These are phyloP conservation scores for Chelmon rostratus DNA, from an alignment of 2,797 vertebrate species.

Conservation along the genomic window DNA sequence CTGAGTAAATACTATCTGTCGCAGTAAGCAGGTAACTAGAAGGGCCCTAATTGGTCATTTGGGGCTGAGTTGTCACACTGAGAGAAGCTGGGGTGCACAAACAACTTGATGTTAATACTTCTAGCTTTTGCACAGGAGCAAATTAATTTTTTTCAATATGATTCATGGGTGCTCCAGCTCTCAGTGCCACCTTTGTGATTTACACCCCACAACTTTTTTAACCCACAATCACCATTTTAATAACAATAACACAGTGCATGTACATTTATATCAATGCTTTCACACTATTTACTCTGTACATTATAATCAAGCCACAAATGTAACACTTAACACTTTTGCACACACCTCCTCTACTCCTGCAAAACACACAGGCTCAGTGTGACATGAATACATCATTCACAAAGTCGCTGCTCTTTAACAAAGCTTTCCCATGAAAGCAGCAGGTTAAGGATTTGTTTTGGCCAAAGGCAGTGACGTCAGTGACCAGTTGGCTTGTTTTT, in stretches of 20 bases:
- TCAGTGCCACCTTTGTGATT: neutral
- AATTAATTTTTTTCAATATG: slow-evolving; percentile 13
- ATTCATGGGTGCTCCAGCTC: slow-evolving; percentile 23
- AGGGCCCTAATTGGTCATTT: slow-evolving; percentile 32
- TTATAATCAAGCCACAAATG: neutral
- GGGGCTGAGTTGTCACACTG: slow-evolving; percentile 33
- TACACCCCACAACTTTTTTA: neutral
- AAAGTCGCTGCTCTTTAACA: slow-evolving; percentile 12
- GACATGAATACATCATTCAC: neutral
- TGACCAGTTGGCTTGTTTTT: slow-evolving; percentile 31
- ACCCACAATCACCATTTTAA: neutral
- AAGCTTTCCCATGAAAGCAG: slow-evolving; percentile 4
- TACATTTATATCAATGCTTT: neutral
- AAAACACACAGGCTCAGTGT: slow-evolving; percentile 1
- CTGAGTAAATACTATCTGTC: slow-evolving; percentile 32
- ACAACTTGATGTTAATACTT: slow-evolving; percentile 27
- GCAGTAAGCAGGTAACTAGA: slow-evolving; percentile 26
- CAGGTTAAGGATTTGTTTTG: slow-evolving; percentile 18
- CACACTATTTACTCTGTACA: neutral
- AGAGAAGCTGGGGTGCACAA: slow-evolving; percentile 15
- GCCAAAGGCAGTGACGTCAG: slow-evolving; percentile 21
- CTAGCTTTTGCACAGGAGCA: neutral
- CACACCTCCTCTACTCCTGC: neutral
- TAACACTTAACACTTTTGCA: neutral
- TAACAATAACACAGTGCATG: neutral